phyloP scores from a whole-genome alignment of 1,140 invertebrate genomes.

The Thaumetopoea pityocampa region DNA sequence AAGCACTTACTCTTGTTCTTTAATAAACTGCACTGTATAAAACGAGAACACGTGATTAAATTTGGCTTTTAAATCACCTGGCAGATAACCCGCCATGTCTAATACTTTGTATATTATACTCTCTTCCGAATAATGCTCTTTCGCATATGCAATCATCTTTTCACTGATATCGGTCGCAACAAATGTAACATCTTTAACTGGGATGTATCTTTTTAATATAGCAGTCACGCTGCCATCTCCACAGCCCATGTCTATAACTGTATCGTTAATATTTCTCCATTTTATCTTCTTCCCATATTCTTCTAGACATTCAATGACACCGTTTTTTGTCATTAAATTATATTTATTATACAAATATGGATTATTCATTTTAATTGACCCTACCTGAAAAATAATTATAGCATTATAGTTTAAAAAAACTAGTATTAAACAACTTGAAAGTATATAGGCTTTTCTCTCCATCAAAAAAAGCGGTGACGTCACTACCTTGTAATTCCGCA shows the following conservation, averaged over 20 bases:
- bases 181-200: slow-evolving; percentile 66
- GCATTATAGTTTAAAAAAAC: too few species aligned
- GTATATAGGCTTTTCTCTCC: too few species aligned
- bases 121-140: slow-evolving; percentile 66
- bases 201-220: slow-evolving; percentile 81
- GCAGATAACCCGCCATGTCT: slow-evolving; percentile 79
- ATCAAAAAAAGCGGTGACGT: too few species aligned
- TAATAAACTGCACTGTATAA: slow-evolving; percentile 90
- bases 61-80: slow-evolving; percentile 63
- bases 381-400: slow-evolving; percentile 2
- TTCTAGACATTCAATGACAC: slow-evolving; percentile 80
- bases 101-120: slow-evolving; percentile 79
- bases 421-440: too few species aligned
- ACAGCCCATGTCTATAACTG: slow-evolving; percentile 86
- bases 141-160: slow-evolving; percentile 83
- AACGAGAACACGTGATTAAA: slow-evolving; percentile 88
- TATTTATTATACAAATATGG: slow-evolving; percentile 79
- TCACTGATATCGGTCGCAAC: slow-evolving; percentile 83
- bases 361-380: slow-evolving; percentile 78
- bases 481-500: too few species aligned
- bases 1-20: slow-evolving; percentile 80
- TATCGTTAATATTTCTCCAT: slow-evolving; percentile 75
- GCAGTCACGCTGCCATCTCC: slow-evolving; percentile 86
- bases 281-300: slow-evolving; percentile 78
- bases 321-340: slow-evolving; percentile 81